Evolutionary conservation across 2,888 invertebrate genomes (phyloP).

Genomic region (Hirtodrosophila duncani): DNA sequence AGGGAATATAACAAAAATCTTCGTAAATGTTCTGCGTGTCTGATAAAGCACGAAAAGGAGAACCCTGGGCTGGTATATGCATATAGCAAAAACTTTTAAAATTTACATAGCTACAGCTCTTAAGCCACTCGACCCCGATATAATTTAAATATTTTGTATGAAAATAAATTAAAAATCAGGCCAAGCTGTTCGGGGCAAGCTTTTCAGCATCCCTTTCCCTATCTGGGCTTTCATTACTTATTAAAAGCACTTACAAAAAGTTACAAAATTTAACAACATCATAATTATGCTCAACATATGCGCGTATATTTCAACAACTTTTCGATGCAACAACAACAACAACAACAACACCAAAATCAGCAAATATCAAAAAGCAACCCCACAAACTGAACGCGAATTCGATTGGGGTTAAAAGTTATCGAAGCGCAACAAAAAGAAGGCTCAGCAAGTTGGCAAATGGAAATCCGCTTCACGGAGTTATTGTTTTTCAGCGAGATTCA

Average conservation of each 20-base stretch:
- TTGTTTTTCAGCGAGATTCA: constrained; percentile 28
- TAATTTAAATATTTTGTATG: not conserved
- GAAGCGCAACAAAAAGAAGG: constrained; percentile 48
- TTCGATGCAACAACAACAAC: constrained; percentile 20
- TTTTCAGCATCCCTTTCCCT: constrained; percentile 5
- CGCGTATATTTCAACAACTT: constrained; percentile 55
- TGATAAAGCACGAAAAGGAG: too few species aligned
- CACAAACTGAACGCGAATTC: constrained; percentile 18
- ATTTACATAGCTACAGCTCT: too few species aligned
- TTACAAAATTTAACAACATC: constrained; percentile 43
- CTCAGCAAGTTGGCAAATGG: constrained; percentile 27
- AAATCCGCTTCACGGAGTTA: constrained; percentile 5
- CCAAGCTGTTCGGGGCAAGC: not conserved
- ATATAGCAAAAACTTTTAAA: too few species aligned
- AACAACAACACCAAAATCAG: too few species aligned
- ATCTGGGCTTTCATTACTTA: constrained; percentile 49
- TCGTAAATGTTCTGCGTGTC: too few species aligned
- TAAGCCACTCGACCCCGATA: too few species aligned
- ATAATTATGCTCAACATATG: constrained; percentile 64
- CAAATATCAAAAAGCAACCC: constrained; percentile 27
- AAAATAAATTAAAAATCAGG: constrained; percentile 2
- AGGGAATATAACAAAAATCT: too few species aligned
- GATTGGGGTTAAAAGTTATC: constrained; percentile 61
- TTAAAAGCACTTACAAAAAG: constrained; percentile 56
- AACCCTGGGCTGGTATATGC: too few species aligned